A percentile compares a stretch with the other conserved stretches of the same genome.
These are phyloP conservation scores for Brachyrhaphis roseni DNA, from an alignment of 2,797 vertebrate species.

Conservation along the genomic window DNA sequence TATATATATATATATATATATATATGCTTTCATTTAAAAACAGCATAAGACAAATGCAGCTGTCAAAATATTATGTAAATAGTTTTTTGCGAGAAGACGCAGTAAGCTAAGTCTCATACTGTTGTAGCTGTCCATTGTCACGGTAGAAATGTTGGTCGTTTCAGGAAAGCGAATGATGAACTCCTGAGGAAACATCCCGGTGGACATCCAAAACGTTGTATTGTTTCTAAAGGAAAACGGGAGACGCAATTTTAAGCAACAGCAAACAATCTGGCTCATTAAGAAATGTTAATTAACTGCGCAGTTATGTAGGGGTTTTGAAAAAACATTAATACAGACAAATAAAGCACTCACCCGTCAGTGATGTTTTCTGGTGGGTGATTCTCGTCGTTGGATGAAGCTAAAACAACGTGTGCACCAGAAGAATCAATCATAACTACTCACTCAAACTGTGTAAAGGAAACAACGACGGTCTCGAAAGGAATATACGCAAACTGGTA, in stretches of 20 bases:
- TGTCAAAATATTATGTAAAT: neutral
- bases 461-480: neutral
- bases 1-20: neutral
- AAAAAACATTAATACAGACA: neutral
- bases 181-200: slow-evolving; percentile 96
- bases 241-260: neutral
- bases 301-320: fast-evolving
- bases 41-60: neutral
- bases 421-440: slow-evolving; percentile 75
- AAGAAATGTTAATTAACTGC: too few species aligned
- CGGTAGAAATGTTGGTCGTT: slow-evolving; percentile 78
- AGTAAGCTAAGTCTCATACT: slow-evolving; percentile 70
- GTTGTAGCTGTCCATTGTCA: slow-evolving; percentile 87
- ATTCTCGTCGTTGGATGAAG: slow-evolving; percentile 87
- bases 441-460: neutral
- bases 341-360: slow-evolving; percentile 84
- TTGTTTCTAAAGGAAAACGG: slow-evolving; percentile 75
- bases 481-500: neutral
- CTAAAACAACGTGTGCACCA: slow-evolving; percentile 84
- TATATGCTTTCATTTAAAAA: neutral
- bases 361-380: slow-evolving; percentile 88
- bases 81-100: neutral
- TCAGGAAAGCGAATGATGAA: slow-evolving; percentile 87
- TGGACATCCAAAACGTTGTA: slow-evolving; percentile 93
- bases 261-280: neutral